Conservation (phyloP, 2,888 invertebrate genomes). For the Thysanoteuthis rhombus region DNA sequence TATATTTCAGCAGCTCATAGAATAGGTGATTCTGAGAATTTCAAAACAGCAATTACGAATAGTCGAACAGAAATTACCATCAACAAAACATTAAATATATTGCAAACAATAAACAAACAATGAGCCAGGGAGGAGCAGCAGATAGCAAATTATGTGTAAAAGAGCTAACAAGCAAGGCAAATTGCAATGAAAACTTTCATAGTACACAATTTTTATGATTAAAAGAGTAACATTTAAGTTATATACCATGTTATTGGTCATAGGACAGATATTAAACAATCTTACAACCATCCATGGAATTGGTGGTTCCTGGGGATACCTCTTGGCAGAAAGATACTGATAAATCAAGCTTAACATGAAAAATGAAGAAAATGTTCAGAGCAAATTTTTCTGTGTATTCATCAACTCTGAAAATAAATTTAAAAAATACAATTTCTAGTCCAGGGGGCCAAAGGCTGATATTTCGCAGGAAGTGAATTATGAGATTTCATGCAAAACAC, state of each 20-base stretch:
- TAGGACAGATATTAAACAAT: neutral
- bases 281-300: neutral
- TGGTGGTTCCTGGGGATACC: neutral
- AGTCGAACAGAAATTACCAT: neutral
- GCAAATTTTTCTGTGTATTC: neutral
- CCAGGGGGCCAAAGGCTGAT: too few relatives aligned
- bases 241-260: neutral
- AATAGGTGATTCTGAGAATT: neutral
- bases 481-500: too few relatives aligned
- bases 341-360: neutral
- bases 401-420: neutral
- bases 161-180: neutral
- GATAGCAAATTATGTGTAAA: neutral
- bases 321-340: neutral
- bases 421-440: neutral
- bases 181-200: neutral
- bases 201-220: neutral
- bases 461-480: too few relatives aligned
- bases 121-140: conserved; percentile 1
- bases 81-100: neutral
- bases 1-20: neutral
- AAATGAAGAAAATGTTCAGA: neutral
- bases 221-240: neutral
- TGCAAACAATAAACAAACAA: neutral
- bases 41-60: neutral